phyloP scores from a whole-genome alignment of 2,888 invertebrate genomes.

The Chloroclysta siterata region DNA sequence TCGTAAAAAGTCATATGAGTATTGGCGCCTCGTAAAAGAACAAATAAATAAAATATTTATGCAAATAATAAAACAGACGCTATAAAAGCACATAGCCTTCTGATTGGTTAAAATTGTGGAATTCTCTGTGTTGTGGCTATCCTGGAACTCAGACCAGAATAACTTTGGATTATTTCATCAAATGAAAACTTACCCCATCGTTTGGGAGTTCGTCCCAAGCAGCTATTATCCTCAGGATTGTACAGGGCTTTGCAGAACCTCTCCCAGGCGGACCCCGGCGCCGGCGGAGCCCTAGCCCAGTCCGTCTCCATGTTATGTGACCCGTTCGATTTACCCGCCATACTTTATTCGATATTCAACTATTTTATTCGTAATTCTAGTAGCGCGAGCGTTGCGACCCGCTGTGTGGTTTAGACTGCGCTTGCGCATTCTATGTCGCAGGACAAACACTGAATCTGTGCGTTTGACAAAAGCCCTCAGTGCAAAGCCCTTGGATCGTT shows the following conservation, averaged over 20 bases:
- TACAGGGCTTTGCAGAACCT: conserved; percentile 64
- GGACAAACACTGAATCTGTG: conserved; percentile 27
- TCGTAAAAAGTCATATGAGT: too few species aligned
- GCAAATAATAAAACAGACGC: too few species aligned
- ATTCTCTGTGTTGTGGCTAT: too few species aligned
- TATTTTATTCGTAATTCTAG: background rate
- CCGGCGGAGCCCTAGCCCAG: conserved; percentile 72
- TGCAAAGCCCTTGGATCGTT: conserved; percentile 7
- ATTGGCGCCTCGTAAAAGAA: too few species aligned
- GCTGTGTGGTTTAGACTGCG: conserved; percentile 54
- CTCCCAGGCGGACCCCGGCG: conserved; percentile 54
- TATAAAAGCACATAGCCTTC: too few species aligned
- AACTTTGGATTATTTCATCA: background rate
- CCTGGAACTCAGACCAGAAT: too few species aligned
- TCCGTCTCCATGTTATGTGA: conserved; percentile 55
- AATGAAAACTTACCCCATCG: conserved; percentile 72
- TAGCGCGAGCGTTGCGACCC: conserved; percentile 18
- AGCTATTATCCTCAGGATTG: conserved; percentile 71
- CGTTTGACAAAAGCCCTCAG: conserved; percentile 32
- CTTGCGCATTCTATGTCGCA: conserved; percentile 49
- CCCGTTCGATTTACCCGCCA: conserved; percentile 68
- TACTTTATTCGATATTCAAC: conserved; percentile 36
- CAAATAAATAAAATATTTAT: too few species aligned
- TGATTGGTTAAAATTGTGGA: too few species aligned
- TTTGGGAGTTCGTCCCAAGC: conserved; percentile 73